Conservation (phyloP, 2,113 vertebrate species). For the Lampris megalopsis region DNA sequence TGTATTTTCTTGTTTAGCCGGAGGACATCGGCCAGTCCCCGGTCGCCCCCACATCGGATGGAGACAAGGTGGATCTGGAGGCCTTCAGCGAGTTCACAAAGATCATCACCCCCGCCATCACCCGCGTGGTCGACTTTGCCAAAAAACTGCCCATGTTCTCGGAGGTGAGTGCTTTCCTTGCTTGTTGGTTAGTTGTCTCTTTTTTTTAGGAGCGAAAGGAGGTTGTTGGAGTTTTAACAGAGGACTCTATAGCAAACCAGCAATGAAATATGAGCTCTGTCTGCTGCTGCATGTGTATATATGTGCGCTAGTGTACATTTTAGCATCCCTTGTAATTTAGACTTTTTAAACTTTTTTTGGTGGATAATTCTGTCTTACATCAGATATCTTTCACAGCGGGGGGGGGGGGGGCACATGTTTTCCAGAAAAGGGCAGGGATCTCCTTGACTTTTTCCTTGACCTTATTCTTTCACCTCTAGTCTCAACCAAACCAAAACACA, state of each 20-base stretch:
- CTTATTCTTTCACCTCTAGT: no score
- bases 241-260: neutral
- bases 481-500: neutral
- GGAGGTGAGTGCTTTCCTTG: conserved; percentile 77
- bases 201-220: neutral
- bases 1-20: conserved; percentile 78
- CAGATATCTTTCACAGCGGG: no score
- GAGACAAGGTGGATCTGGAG: conserved; percentile 94
- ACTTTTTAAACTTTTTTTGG: no score
- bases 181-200: neutral
- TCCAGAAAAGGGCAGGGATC: no score
- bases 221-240: conserved; percentile 4
- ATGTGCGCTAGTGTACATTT: neutral
- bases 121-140: conserved; percentile 96
- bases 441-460: no score
- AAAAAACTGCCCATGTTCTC: conserved; percentile 97
- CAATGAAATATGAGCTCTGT: neutral
- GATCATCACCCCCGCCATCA: conserved; percentile 97
- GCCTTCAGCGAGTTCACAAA: conserved; percentile 97
- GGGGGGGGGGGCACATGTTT: no score
- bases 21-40: conserved; percentile 98
- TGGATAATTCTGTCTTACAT: no score
- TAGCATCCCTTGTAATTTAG: no score
- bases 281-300: conserved; percentile 5
- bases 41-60: conserved; percentile 90